These are phyloP conservation scores for cattle (Bos taurus) DNA, from an alignment of 2,113 vertebrate species.

Conservation along the genomic window DNA sequence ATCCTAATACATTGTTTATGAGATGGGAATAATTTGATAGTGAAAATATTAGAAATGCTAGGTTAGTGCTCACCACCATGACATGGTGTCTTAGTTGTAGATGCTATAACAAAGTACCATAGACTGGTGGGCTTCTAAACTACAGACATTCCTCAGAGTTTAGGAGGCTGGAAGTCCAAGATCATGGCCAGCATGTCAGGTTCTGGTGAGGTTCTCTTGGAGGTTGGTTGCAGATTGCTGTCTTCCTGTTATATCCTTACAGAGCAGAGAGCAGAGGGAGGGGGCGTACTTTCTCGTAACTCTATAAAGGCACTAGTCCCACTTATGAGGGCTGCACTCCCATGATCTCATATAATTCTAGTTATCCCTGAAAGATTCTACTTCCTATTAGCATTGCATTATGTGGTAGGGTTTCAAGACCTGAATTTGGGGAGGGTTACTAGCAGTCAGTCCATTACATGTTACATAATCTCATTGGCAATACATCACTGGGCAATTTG, in stretches of 20 bases:
- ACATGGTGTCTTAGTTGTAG: neutral
- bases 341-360: neutral
- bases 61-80: neutral
- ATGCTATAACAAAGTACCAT: neutral
- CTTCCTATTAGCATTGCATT: neutral
- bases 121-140: neutral
- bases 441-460: too few relatives aligned
- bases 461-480: neutral
- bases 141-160: neutral
- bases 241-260: neutral
- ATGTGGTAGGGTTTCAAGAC: neutral
- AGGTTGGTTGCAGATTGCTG: neutral
- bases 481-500: neutral
- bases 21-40: neutral
- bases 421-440: too few relatives aligned
- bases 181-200: neutral
- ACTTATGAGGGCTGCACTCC: neutral
- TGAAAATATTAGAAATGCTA: neutral
- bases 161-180: neutral
- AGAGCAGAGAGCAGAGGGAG: neutral
- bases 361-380: neutral
- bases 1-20: neutral
- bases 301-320: neutral
- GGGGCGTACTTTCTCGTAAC: neutral
- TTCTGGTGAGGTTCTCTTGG: neutral